These are phyloP conservation scores for Leptinotarsa rubiginosa DNA, from an alignment of 2,888 invertebrate species.

Conservation along the genomic window DNA sequence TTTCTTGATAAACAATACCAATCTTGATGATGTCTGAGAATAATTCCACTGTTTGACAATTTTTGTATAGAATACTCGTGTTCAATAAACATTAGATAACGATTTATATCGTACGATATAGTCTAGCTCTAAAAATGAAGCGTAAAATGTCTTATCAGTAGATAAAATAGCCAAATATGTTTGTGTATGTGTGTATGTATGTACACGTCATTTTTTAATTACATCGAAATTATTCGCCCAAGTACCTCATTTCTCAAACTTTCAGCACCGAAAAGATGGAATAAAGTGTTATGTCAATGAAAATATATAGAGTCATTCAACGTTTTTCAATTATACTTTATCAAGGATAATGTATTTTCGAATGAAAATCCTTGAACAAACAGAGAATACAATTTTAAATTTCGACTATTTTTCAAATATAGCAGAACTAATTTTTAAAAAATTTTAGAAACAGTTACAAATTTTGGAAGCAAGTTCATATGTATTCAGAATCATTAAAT, in stretches of 20 bases:
- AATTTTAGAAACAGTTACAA: too few species aligned
- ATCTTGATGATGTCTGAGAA: slow-evolving; percentile 12
- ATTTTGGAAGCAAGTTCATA: too few species aligned
- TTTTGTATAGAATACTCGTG: slow-evolving; percentile 8
- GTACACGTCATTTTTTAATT: background rate
- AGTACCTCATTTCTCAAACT: background rate
- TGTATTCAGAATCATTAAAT: too few species aligned
- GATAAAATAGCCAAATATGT: slow-evolving; percentile 27
- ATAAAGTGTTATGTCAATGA: too few species aligned
- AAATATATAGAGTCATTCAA: too few species aligned
- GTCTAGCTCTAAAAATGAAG: slow-evolving; percentile 30
- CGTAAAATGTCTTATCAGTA: slow-evolving; percentile 37
- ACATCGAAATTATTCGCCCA: background rate
- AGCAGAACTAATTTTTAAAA: too few species aligned
- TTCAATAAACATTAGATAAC: slow-evolving; percentile 15
- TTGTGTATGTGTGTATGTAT: background rate
- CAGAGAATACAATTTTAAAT: too few species aligned
- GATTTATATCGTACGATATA: slow-evolving; percentile 12
- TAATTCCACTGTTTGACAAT: slow-evolving; percentile 4
- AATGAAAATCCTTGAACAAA: too few species aligned
- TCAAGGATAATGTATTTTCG: too few species aligned
- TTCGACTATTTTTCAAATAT: too few species aligned
- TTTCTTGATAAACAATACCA: background rate
- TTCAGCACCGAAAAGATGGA: too few species aligned
- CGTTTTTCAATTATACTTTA: too few species aligned